Base-by-base conservation (phyloP, 2,888 invertebrate species). In the Drosophila borealis region DNA sequence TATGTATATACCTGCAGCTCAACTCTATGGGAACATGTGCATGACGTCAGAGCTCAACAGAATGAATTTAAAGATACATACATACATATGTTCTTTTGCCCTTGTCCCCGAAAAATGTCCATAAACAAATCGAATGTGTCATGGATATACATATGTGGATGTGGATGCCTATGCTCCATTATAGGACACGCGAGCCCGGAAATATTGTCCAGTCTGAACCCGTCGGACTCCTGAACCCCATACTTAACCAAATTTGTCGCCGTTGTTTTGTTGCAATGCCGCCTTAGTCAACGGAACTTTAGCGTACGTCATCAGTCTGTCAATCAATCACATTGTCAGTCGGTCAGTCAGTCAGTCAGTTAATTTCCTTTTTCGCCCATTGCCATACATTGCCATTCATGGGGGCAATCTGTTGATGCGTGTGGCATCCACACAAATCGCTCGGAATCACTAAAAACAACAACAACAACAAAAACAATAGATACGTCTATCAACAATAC, bases 321-420 rank as follows among this genome's bases (percentile, higher is more conserved):
- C 54, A 60, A 51, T 51, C 50, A 29, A 29, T 29, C 29, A 29
- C 29, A 29, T 29, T 29, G 6, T 48, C 34, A 21, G 14, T 42
- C 37, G 41, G 42, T 59, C 42, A 19, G 14, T 42, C 37, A 45
- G 42, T 59, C 42, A 19, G 37, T 37, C 60, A 41, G 69, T 48
- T 61, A 54, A 70, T 70, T 65, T 70, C 60, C 51, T 49, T 56
- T 60, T 54, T 67, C 39, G 50, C 25, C 66, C 59, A 70, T 57
- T 78, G 65, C 49, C 74, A 45, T 49, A 59, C 75, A 61, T 19
- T 70, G 44, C 21, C 59, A 51, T 41, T 42, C 37, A 78, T 70
- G 51, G 60, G 69, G 75, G 66, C 56, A 39, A 65, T 60, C 46
- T 74, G 78, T 78, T 62, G 25, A 33, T n/a, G 34, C 39, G 48